Conservation (phyloP, 2,113 vertebrate genomes). For the Melierax canorus region DNA sequence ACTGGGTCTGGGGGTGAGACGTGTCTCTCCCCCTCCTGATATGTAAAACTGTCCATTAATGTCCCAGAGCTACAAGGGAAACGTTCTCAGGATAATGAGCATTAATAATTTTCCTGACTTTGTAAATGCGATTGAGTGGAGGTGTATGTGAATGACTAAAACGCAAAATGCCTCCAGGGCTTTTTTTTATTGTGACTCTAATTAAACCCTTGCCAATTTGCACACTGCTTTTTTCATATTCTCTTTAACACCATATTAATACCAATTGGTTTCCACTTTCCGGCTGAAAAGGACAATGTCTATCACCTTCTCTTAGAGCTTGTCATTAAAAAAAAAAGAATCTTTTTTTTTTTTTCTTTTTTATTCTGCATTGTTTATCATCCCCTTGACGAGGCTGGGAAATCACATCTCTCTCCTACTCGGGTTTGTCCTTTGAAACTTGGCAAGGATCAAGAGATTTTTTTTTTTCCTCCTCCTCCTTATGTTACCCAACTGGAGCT, state of each 20-base stretch:
- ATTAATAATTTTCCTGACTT: slow-evolving; percentile 45
- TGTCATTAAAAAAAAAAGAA: not conserved
- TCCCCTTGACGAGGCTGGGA: slow-evolving; percentile 47
- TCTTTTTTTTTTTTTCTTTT: not conserved
- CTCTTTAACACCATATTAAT: slow-evolving; percentile 49
- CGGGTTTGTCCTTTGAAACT: slow-evolving; percentile 60
- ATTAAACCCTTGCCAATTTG: slow-evolving; percentile 77
- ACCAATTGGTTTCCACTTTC: slow-evolving; percentile 57
- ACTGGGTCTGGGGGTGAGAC: not conserved
- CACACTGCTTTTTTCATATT: slow-evolving; percentile 19
- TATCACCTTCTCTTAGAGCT: slow-evolving; percentile 41
- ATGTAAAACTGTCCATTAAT: not conserved
- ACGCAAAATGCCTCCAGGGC: slow-evolving; percentile 66
- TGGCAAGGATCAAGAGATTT: not conserved
- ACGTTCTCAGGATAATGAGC: slow-evolving; percentile 13
- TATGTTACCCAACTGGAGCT: slow-evolving; percentile 43
- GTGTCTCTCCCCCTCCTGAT: not conserved
- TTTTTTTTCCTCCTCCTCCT: slow-evolving; percentile 3
- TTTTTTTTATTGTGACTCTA: slow-evolving; percentile 61
- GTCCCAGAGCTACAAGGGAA: slow-evolving; percentile 15
- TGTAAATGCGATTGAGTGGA: not conserved
- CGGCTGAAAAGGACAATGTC: slow-evolving; percentile 58
- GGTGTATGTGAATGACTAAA: slow-evolving; percentile 54
- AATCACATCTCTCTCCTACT: slow-evolving; percentile 45
- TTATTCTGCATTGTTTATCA: slow-evolving; percentile 42